These are phyloP conservation scores for Corythornis madagascariensis DNA, from an alignment of 2,113 vertebrate genomes.

Conservation along the genomic window DNA sequence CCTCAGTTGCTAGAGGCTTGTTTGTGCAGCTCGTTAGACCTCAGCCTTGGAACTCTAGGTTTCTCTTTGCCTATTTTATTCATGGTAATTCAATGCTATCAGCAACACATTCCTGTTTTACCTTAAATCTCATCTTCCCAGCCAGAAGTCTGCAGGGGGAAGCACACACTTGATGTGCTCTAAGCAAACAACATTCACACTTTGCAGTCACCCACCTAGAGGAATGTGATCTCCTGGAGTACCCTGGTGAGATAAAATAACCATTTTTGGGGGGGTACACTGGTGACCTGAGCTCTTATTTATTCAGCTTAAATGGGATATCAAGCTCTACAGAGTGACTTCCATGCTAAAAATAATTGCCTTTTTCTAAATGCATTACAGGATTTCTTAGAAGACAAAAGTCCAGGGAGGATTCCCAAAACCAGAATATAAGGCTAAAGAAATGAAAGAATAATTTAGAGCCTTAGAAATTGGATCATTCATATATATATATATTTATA, in stretches of 20 bases:
- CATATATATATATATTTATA: neutral
- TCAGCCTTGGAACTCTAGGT: neutral
- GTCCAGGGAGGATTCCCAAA: slow-evolving; percentile 9
- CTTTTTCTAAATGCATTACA: neutral
- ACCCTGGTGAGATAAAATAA: neutral
- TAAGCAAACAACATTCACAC: neutral
- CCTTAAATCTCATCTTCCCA: neutral
- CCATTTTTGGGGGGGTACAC: neutral
- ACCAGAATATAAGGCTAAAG: neutral
- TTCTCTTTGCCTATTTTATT: neutral
- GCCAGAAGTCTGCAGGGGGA: neutral
- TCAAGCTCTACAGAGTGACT: neutral
- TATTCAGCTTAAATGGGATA: neutral
- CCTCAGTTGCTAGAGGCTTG: neutral
- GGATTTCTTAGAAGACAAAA: neutral
- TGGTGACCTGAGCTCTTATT: neutral
- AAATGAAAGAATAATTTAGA: slow-evolving; percentile 30
- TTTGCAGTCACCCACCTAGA: neutral
- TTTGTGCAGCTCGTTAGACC: neutral
- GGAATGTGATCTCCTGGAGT: neutral
- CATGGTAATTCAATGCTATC: neutral
- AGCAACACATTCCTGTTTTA: neutral
- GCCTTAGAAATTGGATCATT: neutral
- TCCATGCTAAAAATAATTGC: slow-evolving; percentile 19
- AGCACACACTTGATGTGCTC: neutral